phyloP scores from a whole-genome alignment of 2,797 vertebrate genomes.

The Zalophus californianus region DNA sequence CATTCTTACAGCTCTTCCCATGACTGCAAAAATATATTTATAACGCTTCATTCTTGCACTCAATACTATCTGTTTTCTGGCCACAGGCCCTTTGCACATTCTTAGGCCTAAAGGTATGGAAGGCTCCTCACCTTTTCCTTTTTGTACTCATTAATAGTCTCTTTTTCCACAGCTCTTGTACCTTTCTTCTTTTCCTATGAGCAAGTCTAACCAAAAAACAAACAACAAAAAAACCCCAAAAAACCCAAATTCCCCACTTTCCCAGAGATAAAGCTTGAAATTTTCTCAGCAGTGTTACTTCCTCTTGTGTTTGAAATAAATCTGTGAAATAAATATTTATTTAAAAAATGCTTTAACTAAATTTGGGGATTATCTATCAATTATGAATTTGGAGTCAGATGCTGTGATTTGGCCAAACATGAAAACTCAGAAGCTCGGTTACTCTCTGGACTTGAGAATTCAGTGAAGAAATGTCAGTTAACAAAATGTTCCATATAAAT shows the following conservation, averaged over 20 bases:
- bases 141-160: not conserved
- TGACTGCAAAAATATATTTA: not conserved
- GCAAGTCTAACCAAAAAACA: not conserved
- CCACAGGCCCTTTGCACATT: not conserved
- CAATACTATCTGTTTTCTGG: not conserved
- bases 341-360: constrained; percentile 43
- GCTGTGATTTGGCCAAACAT: constrained; percentile 39
- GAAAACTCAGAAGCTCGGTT: not conserved
- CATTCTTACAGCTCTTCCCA: not conserved
- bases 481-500: not conserved
- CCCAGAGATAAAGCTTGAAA: not conserved
- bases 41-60: not conserved
- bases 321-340: constrained; percentile 60
- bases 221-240: not conserved
- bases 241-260: not conserved
- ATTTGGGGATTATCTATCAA: constrained; percentile 20
- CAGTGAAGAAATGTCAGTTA: constrained; percentile 42
- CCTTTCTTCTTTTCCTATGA: not conserved
- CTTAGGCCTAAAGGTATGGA: not conserved
- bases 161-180: not conserved
- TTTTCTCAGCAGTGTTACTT: not conserved
- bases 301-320: constrained; percentile 13
- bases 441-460: constrained; percentile 44
- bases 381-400: constrained; percentile 21
- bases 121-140: not conserved